These are phyloP conservation scores for Molossus alvarezi DNA, from an alignment of 2,797 vertebrate species.

Conservation along the genomic window DNA sequence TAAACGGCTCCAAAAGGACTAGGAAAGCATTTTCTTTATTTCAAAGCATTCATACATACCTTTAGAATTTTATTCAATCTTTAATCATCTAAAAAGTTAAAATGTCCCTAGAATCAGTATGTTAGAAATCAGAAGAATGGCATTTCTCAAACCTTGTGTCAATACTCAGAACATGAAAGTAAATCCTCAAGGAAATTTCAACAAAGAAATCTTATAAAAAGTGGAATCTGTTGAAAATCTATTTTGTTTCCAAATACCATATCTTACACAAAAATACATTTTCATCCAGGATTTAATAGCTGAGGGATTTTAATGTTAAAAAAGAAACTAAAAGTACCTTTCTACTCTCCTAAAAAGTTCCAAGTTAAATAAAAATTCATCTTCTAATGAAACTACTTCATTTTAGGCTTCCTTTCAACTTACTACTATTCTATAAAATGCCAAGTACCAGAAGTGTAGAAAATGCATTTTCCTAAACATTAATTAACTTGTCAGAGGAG, in stretches of 20 bases:
- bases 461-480: slow-evolving; percentile 3
- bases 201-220: slow-evolving; percentile 18
- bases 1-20: neutral
- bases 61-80: slow-evolving; percentile 9
- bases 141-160: slow-evolving; percentile 32
- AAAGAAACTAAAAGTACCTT: slow-evolving; percentile 48
- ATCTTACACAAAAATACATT: neutral
- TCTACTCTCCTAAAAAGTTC: neutral
- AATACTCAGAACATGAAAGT: slow-evolving; percentile 35
- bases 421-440: slow-evolving; percentile 21
- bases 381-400: slow-evolving; percentile 49
- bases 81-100: slow-evolving; percentile 42
- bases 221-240: slow-evolving; percentile 13
- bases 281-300: slow-evolving; percentile 20
- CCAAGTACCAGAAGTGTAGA: neutral
- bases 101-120: slow-evolving; percentile 32
- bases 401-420: slow-evolving; percentile 34
- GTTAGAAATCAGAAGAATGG: slow-evolving; percentile 57
- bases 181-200: slow-evolving; percentile 72
- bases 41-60: neutral
- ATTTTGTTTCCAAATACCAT: slow-evolving; percentile 52
- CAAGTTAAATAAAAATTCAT: slow-evolving; percentile 44
- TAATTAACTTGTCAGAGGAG: neutral
- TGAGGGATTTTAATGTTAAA: slow-evolving; percentile 56
- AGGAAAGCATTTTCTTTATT: slow-evolving; percentile 9